A percentile compares a stretch with the other conserved stretches of the same genome.
phyloP scores from a whole-genome alignment of 2,797 vertebrate genomes.

The Sebastes baramenuke region DNA sequence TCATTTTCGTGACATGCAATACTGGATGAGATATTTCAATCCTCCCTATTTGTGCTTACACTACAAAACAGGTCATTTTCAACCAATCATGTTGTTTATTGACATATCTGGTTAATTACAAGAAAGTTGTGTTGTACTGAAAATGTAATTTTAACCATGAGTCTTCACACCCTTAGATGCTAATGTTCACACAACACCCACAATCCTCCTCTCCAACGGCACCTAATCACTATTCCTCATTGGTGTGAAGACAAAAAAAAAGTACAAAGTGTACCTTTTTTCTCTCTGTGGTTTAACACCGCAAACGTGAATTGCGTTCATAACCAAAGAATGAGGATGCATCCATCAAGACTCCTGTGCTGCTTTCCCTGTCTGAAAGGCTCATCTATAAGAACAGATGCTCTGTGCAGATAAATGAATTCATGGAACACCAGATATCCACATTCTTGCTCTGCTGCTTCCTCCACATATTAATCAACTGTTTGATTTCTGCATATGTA shows the following conservation, averaged over 20 bases:
- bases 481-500: constrained; percentile 19
- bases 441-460: not conserved
- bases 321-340: not conserved
- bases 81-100: constrained; percentile 11
- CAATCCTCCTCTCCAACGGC: constrained; percentile 49
- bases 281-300: not conserved
- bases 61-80: not conserved
- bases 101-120: constrained; percentile 4
- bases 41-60: not conserved
- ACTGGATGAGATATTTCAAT: not conserved
- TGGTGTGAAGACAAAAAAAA: constrained; percentile 37
- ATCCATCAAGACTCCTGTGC: not conserved
- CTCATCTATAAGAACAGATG: not conserved
- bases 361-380: not conserved
- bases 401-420: constrained; percentile 5
- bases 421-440: not conserved
- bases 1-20: constrained; percentile 5
- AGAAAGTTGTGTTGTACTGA: constrained; percentile 24
- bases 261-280: constrained; percentile 32
- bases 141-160: constrained; percentile 49
- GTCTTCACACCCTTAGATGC: constrained; percentile 51
- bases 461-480: constrained; percentile 4
- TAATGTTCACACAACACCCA: constrained; percentile 70
- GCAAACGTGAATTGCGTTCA: constrained; percentile 12
- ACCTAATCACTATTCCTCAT: constrained; percentile 46